These are phyloP conservation scores for Melanotus villosus DNA, from an alignment of 2,888 invertebrate genomes.

Conservation along the genomic window DNA sequence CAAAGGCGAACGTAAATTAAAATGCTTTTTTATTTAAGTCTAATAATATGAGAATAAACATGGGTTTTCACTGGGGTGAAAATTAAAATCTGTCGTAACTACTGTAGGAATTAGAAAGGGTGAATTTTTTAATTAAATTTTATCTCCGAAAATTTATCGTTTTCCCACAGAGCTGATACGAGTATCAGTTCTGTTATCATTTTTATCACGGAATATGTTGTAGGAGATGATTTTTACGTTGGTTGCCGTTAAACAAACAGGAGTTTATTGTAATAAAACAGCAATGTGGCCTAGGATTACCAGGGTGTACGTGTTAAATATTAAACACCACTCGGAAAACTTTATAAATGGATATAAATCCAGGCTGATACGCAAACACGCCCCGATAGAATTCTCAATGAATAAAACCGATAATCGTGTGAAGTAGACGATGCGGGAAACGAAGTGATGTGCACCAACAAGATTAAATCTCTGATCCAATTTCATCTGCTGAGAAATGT, in stretches of 20 bases:
- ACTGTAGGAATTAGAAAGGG: too few species aligned
- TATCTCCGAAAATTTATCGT: too few species aligned
- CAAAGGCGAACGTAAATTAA: too few species aligned
- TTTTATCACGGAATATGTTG: background rate
- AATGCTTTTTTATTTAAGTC: too few species aligned
- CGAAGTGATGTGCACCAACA: conserved; percentile 43
- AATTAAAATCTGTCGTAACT: too few species aligned
- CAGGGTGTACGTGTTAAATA: conserved; percentile 10
- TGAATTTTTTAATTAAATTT: too few species aligned
- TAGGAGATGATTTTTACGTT: background rate
- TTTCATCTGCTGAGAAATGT: conserved; percentile 44
- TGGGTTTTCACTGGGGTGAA: too few species aligned
- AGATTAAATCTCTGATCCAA: conserved; percentile 46
- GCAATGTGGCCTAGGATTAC: background rate
- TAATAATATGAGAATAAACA: too few species aligned
- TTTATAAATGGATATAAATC: conserved; percentile 33
- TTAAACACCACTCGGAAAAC: conserved; percentile 9
- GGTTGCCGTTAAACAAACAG: background rate
- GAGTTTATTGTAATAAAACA: background rate
- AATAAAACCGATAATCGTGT: conserved; percentile 46
- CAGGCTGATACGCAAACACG: conserved; percentile 27
- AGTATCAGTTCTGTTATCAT: background rate
- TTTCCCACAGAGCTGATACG: too few species aligned
- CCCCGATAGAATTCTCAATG: conserved; percentile 34
- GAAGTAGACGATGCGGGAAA: conserved; percentile 41